Base-by-base conservation (phyloP, 92 coral and sea anemone species). In the Actinernus sp. region DNA sequence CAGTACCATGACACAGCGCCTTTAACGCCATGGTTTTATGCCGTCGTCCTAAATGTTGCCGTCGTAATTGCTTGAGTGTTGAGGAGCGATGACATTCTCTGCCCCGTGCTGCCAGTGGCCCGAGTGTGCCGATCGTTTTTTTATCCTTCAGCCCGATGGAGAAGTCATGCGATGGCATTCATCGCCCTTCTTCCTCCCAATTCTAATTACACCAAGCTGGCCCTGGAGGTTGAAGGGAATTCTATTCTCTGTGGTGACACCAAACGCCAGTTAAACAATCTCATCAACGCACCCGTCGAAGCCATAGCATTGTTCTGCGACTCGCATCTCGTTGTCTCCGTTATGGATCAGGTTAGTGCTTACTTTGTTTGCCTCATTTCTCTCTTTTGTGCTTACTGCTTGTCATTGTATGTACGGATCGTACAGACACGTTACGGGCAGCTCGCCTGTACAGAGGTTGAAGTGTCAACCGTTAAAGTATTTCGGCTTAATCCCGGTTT, bases 281-380 rank as follows among this genome's bases (percentile, higher is more conserved):
- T 82, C 25, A 63, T 57, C 39, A 61, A 82, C 32, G 70, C 76
- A 11, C 71, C 77, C 4, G 65, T 60, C 2, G 83, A 82, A 25
- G 88, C 53, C 6, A 50, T 82, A 13, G 78, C 71, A 3, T 31
- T 65, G 45, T 66, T 82, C 51, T 38, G 61, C 37, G 88, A 74
- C 16, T 65, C 61, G 28, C 41, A 27, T 1, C 73, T 69, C 45
- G 82, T 54, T 0, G 71, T 57, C 37, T 13, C 22, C 1, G 73
- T 82, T 10, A 82, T 82, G 2, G 79, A 82, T 22, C 82, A 82
- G 54, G 86, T 79, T 31, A 6, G 73, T 1, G 6, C 24, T 10
- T 20, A 3, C 6, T 16, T 38, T 24, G n/a, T 22, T 18, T 19
- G 20, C 26, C 1, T 59, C n/a, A 12, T 19, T 34, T 40, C 18